A percentile compares a stretch with the other conserved stretches of the same genome.
These are phyloP conservation scores for Agrotis puta DNA, from an alignment of 2,888 invertebrate genomes.

Conservation along the genomic window DNA sequence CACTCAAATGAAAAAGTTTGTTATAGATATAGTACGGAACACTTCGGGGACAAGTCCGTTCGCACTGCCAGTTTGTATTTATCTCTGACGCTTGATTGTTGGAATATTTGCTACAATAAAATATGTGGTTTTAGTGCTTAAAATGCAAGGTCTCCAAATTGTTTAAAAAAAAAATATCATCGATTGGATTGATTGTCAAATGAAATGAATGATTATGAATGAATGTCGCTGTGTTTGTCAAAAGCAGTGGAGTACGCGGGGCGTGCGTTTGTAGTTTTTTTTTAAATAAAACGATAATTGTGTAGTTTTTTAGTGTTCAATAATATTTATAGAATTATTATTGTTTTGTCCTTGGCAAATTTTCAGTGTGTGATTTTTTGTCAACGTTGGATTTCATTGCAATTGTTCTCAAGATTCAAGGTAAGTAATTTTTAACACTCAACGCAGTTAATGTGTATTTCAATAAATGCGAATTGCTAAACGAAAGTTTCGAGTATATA, in stretches of 20 bases:
- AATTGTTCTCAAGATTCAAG: conserved; percentile 54
- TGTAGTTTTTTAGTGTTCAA: conserved; percentile 38
- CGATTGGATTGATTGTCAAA: conserved; percentile 25
- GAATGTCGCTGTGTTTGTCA: conserved; percentile 51
- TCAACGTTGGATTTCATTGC: conserved; percentile 31
- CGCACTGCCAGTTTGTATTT: too few relatives aligned
- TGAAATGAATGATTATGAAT: conserved; percentile 39
- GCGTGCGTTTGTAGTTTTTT: conserved; percentile 62
- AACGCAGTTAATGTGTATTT: not conserved
- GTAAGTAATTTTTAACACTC: conserved; percentile 50
- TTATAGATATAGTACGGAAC: too few relatives aligned
- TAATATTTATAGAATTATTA: conserved; percentile 35
- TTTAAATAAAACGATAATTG: conserved; percentile 43
- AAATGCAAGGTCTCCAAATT: conserved; percentile 5
- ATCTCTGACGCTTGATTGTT: too few relatives aligned
- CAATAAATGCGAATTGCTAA: not conserved
- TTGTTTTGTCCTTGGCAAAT: conserved; percentile 25
- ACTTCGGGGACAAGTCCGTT: too few relatives aligned
- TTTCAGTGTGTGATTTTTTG: conserved; percentile 33
- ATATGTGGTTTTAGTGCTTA: not conserved
- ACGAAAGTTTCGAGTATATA: not conserved
- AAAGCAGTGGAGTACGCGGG: conserved; percentile 50
- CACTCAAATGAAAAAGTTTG: too few relatives aligned
- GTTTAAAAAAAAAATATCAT: conserved; percentile 28
- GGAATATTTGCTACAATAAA: too few relatives aligned